phyloP scores from a whole-genome alignment of 2,113 vertebrate species.

The Marcusenius ussheri region DNA sequence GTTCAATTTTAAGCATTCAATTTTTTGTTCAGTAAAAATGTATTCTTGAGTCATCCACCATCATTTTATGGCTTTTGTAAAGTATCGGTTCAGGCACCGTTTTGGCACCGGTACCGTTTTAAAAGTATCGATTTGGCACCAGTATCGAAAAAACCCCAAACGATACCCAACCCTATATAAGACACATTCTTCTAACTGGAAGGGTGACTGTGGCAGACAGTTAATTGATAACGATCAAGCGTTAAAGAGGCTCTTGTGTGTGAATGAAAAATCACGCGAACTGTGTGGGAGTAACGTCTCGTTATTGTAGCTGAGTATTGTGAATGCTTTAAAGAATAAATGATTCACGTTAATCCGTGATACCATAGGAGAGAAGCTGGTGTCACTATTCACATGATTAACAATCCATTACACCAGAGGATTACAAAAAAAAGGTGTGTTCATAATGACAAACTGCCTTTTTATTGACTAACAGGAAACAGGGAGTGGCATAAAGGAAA shows the following conservation, averaged over 20 bases:
- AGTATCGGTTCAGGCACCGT: too few species aligned
- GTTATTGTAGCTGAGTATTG: not conserved
- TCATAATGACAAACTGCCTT: not conserved
- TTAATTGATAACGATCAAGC: not conserved
- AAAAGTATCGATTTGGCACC: too few species aligned
- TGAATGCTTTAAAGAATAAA: not conserved
- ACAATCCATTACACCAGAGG: not conserved
- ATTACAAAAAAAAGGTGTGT: not conserved
- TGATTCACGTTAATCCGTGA: not conserved
- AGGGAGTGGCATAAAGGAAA: not conserved
- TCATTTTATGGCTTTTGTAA: too few species aligned
- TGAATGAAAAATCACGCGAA: not conserved
- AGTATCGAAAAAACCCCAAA: too few species aligned
- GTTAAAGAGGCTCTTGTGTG: not conserved
- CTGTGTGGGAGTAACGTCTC: not conserved
- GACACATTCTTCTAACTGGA: not conserved
- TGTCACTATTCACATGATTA: not conserved
- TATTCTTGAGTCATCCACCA: too few species aligned
- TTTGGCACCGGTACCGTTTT: too few species aligned
- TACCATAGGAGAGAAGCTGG: not conserved
- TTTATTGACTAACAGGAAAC: not conserved
- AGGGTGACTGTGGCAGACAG: not conserved
- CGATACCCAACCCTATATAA: too few species aligned
- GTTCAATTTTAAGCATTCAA: too few species aligned
- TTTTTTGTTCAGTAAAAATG: too few species aligned